Conservation (phyloP, 2,888 invertebrate species). For the Choristoneura rosaceana region DNA sequence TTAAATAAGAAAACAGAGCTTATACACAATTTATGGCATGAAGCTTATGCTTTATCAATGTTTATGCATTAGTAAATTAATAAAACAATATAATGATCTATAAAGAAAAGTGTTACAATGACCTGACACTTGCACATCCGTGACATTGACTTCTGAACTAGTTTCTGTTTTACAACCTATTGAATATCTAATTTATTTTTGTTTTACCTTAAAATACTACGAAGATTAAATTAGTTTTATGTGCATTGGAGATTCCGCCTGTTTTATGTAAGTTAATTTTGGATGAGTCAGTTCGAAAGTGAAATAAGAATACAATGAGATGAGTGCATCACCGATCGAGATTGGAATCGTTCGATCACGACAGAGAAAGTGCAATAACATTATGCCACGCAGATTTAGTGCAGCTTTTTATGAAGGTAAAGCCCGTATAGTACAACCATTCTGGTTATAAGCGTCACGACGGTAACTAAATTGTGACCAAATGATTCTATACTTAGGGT, state of each 20-base stretch:
- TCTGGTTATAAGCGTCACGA: too few species aligned
- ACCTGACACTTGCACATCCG: background rate
- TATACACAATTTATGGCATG: too few species aligned
- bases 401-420: background rate
- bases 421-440: background rate
- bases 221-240: background rate
- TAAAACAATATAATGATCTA: background rate
- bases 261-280: slow-evolving; percentile 4
- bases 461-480: too few species aligned
- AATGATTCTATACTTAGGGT: too few species aligned
- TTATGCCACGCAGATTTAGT: background rate
- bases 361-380: slow-evolving; percentile 57
- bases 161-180: background rate
- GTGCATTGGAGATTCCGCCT: background rate
- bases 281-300: slow-evolving; percentile 30
- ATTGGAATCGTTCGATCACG: slow-evolving; percentile 62
- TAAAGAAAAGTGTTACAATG: background rate
- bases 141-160: slow-evolving; percentile 7
- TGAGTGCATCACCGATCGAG: slow-evolving; percentile 45
- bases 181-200: background rate
- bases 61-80: background rate
- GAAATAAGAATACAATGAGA: slow-evolving; percentile 39
- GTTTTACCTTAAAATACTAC: background rate
- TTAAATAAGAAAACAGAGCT: background rate
- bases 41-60: background rate